Conservation (phyloP, 2,888 invertebrate genomes). For the Endotricha flammealis region DNA sequence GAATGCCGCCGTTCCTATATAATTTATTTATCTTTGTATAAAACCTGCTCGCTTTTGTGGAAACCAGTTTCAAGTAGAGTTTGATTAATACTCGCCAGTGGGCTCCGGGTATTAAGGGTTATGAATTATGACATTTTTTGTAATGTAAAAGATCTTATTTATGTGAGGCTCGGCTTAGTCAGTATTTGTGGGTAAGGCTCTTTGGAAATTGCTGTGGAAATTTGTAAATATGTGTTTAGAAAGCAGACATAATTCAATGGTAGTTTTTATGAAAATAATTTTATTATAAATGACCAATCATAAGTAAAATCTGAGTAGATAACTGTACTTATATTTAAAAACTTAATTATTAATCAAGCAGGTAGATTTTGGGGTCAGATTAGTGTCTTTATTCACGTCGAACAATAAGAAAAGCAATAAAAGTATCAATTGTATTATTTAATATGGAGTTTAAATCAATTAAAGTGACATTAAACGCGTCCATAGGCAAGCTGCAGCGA, state of each 20-base stretch:
- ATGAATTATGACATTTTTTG: constrained; percentile 66
- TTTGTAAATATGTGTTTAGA: constrained; percentile 1
- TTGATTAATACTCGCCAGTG: constrained; percentile 66
- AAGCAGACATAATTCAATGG: no score
- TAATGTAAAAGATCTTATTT: constrained; percentile 69
- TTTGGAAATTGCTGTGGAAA: constrained; percentile 7
- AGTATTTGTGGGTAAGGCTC: constrained; percentile 30
- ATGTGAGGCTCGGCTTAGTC: constrained; percentile 42
- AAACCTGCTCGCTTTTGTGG: constrained; percentile 63
- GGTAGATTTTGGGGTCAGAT: no score
- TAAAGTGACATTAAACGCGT: constrained; percentile 44
- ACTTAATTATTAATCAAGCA: no score
- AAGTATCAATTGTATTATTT: constrained; percentile 16
- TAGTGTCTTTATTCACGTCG: not conserved
- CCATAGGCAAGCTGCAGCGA: constrained; percentile 42
- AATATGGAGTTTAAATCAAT: constrained; percentile 42
- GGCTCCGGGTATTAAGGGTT: constrained; percentile 61
- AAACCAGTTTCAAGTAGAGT: constrained; percentile 62
- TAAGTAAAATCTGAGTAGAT: no score
- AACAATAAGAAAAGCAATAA: constrained; percentile 2
- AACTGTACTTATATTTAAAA: no score
- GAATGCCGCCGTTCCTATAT: constrained; percentile 59
- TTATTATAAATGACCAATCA: no score
- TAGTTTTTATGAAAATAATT: no score
- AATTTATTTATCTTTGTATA: constrained; percentile 73